Percentiles rank a stretch among this genome's conserved stretches.
Evolutionary conservation across 35 echinoderm and acorn worm genomes (phyloP).

Genomic region (Heliocidaris erythrogramma): DNA sequence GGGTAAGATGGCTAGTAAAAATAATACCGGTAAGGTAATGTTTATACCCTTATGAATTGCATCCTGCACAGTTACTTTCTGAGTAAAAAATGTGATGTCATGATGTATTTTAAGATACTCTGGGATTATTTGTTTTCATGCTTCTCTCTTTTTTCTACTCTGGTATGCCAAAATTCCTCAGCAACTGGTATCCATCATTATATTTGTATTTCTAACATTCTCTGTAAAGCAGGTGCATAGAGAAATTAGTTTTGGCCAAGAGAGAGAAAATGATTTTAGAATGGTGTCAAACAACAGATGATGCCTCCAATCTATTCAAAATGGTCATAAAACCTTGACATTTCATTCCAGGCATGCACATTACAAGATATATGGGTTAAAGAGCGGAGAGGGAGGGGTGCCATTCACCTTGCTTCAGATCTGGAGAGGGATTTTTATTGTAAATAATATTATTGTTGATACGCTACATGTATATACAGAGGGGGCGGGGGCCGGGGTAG

Average conservation of each 20-base stretch:
- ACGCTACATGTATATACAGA: too few species aligned
- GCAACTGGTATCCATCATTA: not conserved
- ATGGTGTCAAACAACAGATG: slow-evolving; percentile 10
- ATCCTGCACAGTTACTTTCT: not conserved
- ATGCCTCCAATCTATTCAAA: not conserved
- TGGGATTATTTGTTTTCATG: not conserved
- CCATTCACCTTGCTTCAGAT: not conserved
- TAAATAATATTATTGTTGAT: too few species aligned
- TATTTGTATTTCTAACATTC: not conserved
- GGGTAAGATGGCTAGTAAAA: too few species aligned
- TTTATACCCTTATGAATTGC: not conserved
- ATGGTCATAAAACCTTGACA: not conserved
- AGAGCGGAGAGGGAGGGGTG: not conserved
- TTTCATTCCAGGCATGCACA: not conserved
- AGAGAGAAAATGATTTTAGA: not conserved
- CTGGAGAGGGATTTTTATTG: too few species aligned
- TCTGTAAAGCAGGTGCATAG: not conserved
- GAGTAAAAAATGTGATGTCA: not conserved
- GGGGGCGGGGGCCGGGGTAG: too few species aligned
- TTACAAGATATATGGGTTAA: not conserved
- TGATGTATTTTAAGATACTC: not conserved
- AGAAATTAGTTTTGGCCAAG: not conserved
- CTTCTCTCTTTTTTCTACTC: not conserved
- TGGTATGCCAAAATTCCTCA: not conserved
- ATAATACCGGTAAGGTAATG: too few species aligned